Evolutionary conservation across 2,797 vertebrate species (phyloP).

Genomic region (Podarcis lilfordi): DNA sequence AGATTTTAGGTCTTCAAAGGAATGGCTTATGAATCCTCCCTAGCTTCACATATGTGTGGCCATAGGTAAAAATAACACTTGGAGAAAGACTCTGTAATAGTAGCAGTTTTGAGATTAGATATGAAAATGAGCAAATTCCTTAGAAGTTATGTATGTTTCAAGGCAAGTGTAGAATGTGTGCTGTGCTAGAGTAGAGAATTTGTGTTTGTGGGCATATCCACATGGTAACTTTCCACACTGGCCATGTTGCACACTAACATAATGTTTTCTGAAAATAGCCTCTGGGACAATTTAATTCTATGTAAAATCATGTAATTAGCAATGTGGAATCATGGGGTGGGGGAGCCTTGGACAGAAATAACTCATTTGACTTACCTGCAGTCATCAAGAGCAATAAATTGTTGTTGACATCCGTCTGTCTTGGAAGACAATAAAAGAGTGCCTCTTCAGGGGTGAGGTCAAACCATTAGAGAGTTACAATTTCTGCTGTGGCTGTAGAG

Average conservation of each 20-base stretch:
- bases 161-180: constrained; percentile 10
- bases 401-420: too few relatives aligned
- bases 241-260: not conserved
- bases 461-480: too few relatives aligned
- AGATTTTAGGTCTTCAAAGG: not conserved
- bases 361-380: not conserved
- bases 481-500: too few relatives aligned
- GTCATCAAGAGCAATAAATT: not conserved
- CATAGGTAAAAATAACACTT: not conserved
- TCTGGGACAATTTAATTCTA: not conserved
- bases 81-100: not conserved
- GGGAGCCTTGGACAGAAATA: not conserved
- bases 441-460: too few relatives aligned
- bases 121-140: not conserved
- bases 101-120: not conserved
- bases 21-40: constrained; percentile 1
- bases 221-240: not conserved
- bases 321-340: not conserved
- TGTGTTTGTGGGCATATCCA: too few relatives aligned
- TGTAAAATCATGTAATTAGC: too few relatives aligned
- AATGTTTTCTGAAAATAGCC: not conserved
- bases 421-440: too few relatives aligned
- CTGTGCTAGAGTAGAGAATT: constrained; percentile 29
- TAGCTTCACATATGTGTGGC: not conserved
- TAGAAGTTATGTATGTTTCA: not conserved